phyloP scores from a whole-genome alignment of 2,113 vertebrate genomes.

The Jaculus jaculus region DNA sequence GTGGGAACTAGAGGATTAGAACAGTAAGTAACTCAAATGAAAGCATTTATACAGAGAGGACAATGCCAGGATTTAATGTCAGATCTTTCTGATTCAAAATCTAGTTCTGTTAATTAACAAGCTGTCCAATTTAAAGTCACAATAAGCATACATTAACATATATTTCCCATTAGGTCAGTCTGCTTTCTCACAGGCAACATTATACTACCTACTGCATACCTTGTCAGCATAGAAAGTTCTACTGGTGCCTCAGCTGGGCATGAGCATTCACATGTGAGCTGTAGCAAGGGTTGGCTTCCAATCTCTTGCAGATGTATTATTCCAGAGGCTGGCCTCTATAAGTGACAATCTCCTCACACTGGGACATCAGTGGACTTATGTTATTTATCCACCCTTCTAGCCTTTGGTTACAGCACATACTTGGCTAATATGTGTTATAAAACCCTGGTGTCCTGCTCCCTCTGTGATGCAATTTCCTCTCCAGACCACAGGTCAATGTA shows the following conservation, averaged over 20 bases:
- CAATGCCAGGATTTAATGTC: neutral
- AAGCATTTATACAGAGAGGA: neutral
- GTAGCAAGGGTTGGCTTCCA: neutral
- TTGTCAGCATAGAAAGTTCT: neutral
- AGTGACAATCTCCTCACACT: neutral
- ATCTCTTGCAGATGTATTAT: fast-evolving
- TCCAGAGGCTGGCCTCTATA: neutral
- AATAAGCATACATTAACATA: neutral
- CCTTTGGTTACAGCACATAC: neutral
- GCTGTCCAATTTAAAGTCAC: neutral
- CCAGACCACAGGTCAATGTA: neutral
- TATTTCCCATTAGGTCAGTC: neutral
- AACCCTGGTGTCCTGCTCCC: neutral
- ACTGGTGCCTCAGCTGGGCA: fast-evolving
- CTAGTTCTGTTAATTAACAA: neutral
- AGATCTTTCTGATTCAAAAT: neutral
- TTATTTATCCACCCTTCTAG: neutral
- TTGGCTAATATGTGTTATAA: neutral
- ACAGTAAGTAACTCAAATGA: neutral
- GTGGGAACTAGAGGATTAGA: neutral
- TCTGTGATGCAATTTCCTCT: neutral
- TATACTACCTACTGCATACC: neutral
- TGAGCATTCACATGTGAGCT: neutral
- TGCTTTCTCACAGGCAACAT: neutral
- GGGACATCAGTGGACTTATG: neutral